phyloP scores from a whole-genome alignment of 92 coral and sea anemone species.

The Meandrina meandrites region DNA sequence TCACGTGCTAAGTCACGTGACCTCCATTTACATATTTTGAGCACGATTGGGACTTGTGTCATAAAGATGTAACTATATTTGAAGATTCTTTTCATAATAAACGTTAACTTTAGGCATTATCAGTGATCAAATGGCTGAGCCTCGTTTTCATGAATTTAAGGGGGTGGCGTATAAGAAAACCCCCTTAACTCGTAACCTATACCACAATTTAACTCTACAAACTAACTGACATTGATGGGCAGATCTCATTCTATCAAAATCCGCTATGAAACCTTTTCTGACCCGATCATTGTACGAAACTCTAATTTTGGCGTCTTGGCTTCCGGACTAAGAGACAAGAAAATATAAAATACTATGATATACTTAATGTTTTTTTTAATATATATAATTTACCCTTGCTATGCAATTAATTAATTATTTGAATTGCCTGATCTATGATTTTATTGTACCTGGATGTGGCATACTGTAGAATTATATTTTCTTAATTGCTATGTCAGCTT shows the following conservation, averaged over 20 bases:
- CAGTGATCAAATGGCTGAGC: constrained; percentile 44
- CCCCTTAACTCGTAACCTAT: constrained; percentile 47
- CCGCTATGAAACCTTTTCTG: constrained; percentile 53
- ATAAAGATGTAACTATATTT: constrained; percentile 45
- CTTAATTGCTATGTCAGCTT: background rate
- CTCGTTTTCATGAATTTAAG: constrained; percentile 44
- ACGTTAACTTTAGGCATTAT: constrained; percentile 42
- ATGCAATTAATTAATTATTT: background rate
- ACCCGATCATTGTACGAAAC: constrained; percentile 57
- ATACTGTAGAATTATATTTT: background rate
- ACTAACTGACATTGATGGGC: constrained; percentile 52
- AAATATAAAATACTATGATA: too few species aligned
- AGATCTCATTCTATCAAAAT: constrained; percentile 45
- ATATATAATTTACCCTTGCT: too few species aligned
- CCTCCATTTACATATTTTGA: constrained; percentile 29
- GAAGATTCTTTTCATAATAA: constrained; percentile 36
- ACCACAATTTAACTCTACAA: constrained; percentile 53
- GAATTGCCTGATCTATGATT: background rate
- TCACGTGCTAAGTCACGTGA: constrained; percentile 52
- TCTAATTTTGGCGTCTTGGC: constrained; percentile 47
- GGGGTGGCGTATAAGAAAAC: constrained; percentile 35
- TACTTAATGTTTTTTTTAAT: too few species aligned
- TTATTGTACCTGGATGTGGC: background rate
- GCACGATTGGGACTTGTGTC: constrained; percentile 33
- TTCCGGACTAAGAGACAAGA: too few species aligned